Evolutionary conservation across 2,797 vertebrate species (phyloP).

Genomic region (Fratercula arctica): DNA sequence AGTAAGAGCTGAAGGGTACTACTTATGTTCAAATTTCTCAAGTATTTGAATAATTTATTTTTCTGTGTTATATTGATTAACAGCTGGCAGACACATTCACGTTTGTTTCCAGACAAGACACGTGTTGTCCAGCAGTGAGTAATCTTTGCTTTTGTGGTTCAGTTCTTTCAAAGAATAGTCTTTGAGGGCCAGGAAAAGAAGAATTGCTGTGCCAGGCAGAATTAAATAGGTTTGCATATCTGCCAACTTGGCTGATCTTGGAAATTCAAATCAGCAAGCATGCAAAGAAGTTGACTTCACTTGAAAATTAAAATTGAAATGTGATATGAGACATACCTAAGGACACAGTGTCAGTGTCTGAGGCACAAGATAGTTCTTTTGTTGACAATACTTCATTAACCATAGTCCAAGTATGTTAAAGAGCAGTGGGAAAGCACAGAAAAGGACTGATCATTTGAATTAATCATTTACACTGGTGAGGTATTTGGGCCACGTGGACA

Average conservation of each 20-base stretch:
- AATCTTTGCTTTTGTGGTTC: constrained; percentile 46
- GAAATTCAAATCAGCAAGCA: neutral
- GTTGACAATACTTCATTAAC: neutral
- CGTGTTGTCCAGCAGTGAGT: neutral
- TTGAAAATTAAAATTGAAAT: constrained; percentile 1
- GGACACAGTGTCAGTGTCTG: neutral
- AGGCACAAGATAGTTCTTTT: neutral
- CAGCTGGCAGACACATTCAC: neutral
- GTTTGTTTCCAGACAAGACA: constrained; percentile 42
- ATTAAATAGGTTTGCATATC: constrained; percentile 27
- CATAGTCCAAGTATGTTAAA: neutral
- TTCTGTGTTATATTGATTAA: constrained; percentile 8
- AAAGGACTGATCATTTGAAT: neutral
- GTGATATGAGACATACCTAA: neutral
- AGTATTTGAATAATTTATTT: neutral
- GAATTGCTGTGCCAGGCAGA: neutral
- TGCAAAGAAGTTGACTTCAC: neutral
- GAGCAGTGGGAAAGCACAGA: neutral
- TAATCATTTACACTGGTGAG: neutral
- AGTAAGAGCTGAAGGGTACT: neutral
- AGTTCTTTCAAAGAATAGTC: constrained; percentile 41
- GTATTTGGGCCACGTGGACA: neutral
- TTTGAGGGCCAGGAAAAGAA: constrained; percentile 13
- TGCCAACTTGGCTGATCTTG: constrained; percentile 31
- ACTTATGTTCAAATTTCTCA: neutral